phyloP scores from a whole-genome alignment of 1,140 invertebrate species.

The Arion vulgaris region DNA sequence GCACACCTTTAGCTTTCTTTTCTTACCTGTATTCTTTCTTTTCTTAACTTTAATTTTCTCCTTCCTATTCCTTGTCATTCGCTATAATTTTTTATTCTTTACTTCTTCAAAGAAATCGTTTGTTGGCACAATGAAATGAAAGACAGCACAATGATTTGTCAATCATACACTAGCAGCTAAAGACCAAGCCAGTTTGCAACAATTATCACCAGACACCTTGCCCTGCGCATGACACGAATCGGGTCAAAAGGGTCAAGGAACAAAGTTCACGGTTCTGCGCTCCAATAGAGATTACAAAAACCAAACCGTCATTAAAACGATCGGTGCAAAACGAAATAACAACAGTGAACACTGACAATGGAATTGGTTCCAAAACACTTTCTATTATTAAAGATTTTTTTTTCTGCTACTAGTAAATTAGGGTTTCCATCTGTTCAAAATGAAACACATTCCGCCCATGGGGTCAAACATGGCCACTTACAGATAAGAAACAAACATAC shows the following conservation, averaged over 20 bases:
- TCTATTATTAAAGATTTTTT: background rate
- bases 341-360: background rate
- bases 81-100: no score
- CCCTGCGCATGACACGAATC: conserved; percentile 24
- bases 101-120: no score
- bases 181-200: background rate
- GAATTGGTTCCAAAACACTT: background rate
- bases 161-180: no score
- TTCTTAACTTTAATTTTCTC: no score
- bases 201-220: conserved; percentile 26
- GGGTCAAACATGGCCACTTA: no score
- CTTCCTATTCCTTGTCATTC: no score
- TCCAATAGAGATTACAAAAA: background rate
- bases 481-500: no score
- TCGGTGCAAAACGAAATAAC: background rate
- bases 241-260: conserved; percentile 17
- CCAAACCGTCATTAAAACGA: background rate
- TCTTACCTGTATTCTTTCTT: no score
- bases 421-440: background rate
- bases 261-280: conserved; percentile 8
- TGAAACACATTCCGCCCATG: no score
- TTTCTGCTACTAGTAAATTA: background rate
- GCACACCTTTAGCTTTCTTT: no score
- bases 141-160: no score
- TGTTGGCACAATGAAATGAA: no score